Conservation (phyloP, 2,888 invertebrate species). For the Salpingus planirostris region DNA sequence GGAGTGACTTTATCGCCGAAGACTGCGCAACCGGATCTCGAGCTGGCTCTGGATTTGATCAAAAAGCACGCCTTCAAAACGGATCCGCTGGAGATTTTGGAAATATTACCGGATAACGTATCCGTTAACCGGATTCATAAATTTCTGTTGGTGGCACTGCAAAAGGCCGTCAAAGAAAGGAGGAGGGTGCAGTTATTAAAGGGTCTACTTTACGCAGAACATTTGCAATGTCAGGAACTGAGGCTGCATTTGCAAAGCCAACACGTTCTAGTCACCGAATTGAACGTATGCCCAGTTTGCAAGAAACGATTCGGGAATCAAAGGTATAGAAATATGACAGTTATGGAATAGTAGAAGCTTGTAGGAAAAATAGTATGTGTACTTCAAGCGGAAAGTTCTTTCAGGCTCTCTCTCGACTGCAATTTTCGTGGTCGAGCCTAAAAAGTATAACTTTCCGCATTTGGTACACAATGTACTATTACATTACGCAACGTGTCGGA, state of each 20-base stretch:
- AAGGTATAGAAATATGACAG: slow-evolving; percentile 53
- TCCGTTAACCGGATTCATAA: slow-evolving; percentile 63
- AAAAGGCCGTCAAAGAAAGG: slow-evolving; percentile 63
- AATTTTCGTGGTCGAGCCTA: too few species aligned
- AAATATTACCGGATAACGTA: slow-evolving; percentile 73
- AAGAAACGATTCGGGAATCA: slow-evolving; percentile 89
- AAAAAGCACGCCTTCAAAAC: slow-evolving; percentile 79
- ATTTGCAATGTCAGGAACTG: slow-evolving; percentile 73
- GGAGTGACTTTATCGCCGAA: slow-evolving; percentile 47
- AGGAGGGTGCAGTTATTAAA: slow-evolving; percentile 70
- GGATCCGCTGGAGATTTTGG: slow-evolving; percentile 69
- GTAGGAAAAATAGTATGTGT: too few species aligned
- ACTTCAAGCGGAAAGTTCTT: too few species aligned
- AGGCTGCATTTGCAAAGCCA: slow-evolving; percentile 74
- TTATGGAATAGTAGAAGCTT: too few species aligned
- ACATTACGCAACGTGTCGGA: too few species aligned
- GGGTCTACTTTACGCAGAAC: slow-evolving; percentile 76
- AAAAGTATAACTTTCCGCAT: neutral
- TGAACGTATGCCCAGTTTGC: slow-evolving; percentile 84
- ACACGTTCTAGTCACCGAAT: slow-evolving; percentile 75
- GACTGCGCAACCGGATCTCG: slow-evolving; percentile 63
- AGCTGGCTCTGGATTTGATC: slow-evolving; percentile 69
- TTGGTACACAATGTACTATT: too few species aligned
- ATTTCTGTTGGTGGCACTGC: slow-evolving; percentile 48
- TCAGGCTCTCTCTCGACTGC: slow-evolving; percentile 1